Evolutionary conservation across 1,140 invertebrate genomes (phyloP).

Genomic region (Acromyrmex echinatior): DNA sequence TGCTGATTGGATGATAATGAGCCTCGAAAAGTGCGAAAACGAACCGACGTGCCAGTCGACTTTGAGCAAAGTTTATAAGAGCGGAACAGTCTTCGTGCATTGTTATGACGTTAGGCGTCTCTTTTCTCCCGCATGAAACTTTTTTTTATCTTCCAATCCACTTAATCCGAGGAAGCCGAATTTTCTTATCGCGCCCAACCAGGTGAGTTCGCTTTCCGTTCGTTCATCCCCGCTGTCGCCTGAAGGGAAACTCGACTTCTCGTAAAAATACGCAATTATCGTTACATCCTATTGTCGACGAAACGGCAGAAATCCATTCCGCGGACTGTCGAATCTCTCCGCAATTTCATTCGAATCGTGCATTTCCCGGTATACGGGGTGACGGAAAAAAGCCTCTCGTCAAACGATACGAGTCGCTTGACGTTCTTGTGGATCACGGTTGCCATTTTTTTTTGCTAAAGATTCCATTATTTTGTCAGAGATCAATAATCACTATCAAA

Average conservation of each 20-base stretch:
- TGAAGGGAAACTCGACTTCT: constrained; percentile 9
- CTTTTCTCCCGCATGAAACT: constrained; percentile 36
- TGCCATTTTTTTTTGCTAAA: too few relatives aligned
- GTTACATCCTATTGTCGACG: constrained; percentile 27
- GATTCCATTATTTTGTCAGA: too few relatives aligned
- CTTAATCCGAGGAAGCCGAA: constrained; percentile 64
- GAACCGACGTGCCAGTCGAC: constrained; percentile 57
- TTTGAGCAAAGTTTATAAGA: constrained; percentile 53
- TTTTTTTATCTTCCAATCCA: constrained; percentile 71
- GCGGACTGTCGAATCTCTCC: constrained; percentile 49
- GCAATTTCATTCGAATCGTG: constrained; percentile 40
- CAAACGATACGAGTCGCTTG: background rate
- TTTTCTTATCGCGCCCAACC: constrained; percentile 61
- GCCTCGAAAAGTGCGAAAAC: constrained; percentile 62
- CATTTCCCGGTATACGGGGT: background rate
- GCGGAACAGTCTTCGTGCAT: constrained; percentile 34
- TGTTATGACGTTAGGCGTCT: constrained; percentile 67
- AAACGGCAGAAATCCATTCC: constrained; percentile 53
- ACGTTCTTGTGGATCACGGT: too few relatives aligned
- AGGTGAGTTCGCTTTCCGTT: constrained; percentile 43
- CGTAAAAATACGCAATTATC: constrained; percentile 56
- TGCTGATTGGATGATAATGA: constrained; percentile 69
- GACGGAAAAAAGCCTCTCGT: background rate
- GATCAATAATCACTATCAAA: too few relatives aligned
- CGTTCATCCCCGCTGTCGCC: constrained; percentile 34